phyloP scores from a whole-genome alignment of 2,888 invertebrate species.

The Lordiphosa andalusiaca region DNA sequence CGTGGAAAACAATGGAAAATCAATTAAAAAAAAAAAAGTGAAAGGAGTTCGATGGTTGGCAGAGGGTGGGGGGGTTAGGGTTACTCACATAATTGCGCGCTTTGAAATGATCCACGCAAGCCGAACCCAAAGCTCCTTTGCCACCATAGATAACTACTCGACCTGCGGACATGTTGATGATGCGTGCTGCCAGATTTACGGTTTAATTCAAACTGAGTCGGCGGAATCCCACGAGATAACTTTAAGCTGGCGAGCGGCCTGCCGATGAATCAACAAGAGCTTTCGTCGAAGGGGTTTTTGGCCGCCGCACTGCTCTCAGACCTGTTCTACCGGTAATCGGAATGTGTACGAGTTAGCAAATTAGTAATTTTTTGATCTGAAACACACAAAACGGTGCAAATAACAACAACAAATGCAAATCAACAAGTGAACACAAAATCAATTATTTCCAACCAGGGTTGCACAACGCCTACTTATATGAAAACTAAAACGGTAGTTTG shows the following conservation, averaged over 20 bases:
- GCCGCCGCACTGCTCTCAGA: constrained; percentile 6
- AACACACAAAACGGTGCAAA: neutral
- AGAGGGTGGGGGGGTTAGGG: no score
- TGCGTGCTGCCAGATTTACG: constrained; percentile 58
- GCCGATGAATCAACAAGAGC: constrained; percentile 25
- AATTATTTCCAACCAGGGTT: no score
- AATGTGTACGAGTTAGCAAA: constrained; percentile 17
- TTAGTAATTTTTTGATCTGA: constrained; percentile 9
- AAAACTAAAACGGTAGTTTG: no score
- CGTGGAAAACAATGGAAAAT: constrained; percentile 30
- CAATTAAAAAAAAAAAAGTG: constrained; percentile 30
- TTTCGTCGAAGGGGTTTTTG: constrained; percentile 8
- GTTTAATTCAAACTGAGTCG: constrained; percentile 17
- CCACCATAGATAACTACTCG: constrained; percentile 96
- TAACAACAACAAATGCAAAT: constrained; percentile 2
- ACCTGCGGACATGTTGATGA: constrained; percentile 82
- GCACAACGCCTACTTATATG: no score
- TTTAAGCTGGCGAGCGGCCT: neutral
- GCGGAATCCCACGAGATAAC: constrained; percentile 9
- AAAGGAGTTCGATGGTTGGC: constrained; percentile 7
- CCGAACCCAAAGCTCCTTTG: constrained; percentile 95
- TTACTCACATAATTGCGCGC: constrained; percentile 90
- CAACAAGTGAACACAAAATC: constrained; percentile 36
- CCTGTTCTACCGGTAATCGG: constrained; percentile 33
- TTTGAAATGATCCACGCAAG: constrained; percentile 93